Percentiles rank a stretch among this genome's conserved stretches.
Conservation (phyloP, 2,888 invertebrate genomes). For the Pseudoips prasinana region DNA sequence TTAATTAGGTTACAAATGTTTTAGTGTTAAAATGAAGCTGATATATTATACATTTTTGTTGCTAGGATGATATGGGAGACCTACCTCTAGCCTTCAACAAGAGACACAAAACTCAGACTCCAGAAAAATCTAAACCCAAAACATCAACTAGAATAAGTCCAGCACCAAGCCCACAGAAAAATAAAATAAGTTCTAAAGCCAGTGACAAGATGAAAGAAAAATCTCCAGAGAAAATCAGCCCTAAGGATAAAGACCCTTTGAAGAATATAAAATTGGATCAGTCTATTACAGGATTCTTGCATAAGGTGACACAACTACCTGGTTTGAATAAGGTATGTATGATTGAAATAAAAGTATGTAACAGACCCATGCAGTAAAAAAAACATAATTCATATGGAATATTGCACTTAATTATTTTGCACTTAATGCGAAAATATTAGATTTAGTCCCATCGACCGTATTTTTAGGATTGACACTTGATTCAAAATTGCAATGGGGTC, state of each 20-base stretch:
- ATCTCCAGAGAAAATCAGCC: slow-evolving; percentile 41
- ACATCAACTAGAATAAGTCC: slow-evolving; percentile 44
- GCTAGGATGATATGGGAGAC: slow-evolving; percentile 44
- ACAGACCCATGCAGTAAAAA: too few relatives aligned
- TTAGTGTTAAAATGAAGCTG: too few relatives aligned
- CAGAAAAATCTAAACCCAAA: slow-evolving; percentile 33
- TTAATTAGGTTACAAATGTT: too few relatives aligned
- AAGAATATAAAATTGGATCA: slow-evolving; percentile 50
- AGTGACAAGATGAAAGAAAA: slow-evolving; percentile 30
- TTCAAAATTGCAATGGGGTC: too few relatives aligned
- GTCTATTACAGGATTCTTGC: slow-evolving; percentile 45
- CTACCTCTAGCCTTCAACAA: slow-evolving; percentile 32
- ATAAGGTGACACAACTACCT: slow-evolving; percentile 39
- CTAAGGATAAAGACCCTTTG: slow-evolving; percentile 46
- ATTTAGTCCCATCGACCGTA: too few relatives aligned
- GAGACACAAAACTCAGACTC: slow-evolving; percentile 28
- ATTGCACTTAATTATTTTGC: too few relatives aligned
- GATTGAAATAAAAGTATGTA: too few relatives aligned
- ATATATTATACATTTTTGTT: too few relatives aligned
- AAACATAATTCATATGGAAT: too few relatives aligned
- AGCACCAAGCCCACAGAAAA: slow-evolving; percentile 41
- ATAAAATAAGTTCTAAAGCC: slow-evolving; percentile 17
- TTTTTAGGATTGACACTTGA: too few relatives aligned
- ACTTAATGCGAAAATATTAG: too few relatives aligned
- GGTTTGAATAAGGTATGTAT: slow-evolving; percentile 44